Base-by-base conservation (phyloP, 2,113 vertebrate genomes). In the Oceanites oceanicus region DNA sequence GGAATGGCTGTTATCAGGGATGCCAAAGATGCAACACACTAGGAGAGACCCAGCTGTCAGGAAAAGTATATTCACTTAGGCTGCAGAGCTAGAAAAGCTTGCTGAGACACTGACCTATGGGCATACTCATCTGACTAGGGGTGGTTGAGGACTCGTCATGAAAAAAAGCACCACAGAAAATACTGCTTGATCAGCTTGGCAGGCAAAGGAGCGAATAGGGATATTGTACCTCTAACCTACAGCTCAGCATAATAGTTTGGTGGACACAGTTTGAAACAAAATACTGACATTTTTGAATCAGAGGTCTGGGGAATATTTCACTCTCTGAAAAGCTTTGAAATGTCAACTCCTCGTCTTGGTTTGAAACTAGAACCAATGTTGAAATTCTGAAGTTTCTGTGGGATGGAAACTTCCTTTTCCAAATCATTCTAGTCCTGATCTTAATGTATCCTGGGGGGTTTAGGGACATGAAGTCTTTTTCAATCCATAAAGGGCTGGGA, bases 101-200 rank as follows among this genome's bases (percentile, higher is more conserved):
- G 8, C 10, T 1, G 3, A 77, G 68, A 42, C 27, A 62, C 13
- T 45, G 67, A 38, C 38, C 12, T 52, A 3, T 9, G 14, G 47
- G 27, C 15, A 68, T 22, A 52, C 2, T 70, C 16, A 62, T 49
- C 36, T 32, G 34, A 75, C 0, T 1, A 47, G 8, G 10, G 5
- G 3, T 32, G 7, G 7, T 1, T 63, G 26, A 87, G 23, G 40
- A 66, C 21, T 36, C 0, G 0, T 32, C 15, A 34, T 12, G 26
- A 53, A 94, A 96, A 76, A 10, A 59, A 72, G 15, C 62, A 68
- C 7, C 11, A 32, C 0, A 1, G 40, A 71, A 82, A 36, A 40
- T 20, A 36, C 12, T 62, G 34, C 22, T 65, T 47, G 29, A 38
- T 50, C 62, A 81, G 6, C 13, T 58, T 34, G 26, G 22, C 23